Evolutionary conservation across 2,888 invertebrate genomes (phyloP), one percentile per base, ranked within the genome.

Genomic region (Platycheirus rosarum): DNA sequence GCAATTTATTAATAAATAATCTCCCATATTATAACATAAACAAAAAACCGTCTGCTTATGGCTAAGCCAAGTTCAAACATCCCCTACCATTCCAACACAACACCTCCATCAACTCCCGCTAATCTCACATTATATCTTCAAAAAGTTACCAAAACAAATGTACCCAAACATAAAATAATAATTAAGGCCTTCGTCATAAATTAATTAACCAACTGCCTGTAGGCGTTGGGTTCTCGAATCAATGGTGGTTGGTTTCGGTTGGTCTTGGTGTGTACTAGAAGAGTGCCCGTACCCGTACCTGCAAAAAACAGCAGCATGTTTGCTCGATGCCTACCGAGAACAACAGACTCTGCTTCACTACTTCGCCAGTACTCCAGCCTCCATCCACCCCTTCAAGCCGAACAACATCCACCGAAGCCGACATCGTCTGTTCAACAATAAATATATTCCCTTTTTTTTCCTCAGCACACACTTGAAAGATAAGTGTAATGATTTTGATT

Each of bases 401-500:
- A 11, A 57, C 4, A 26, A 48, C 26, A 9, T 26, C 44, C 66
- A 14, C 42, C 29, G n/a, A 37, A 23, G 29, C 42, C 42, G 26
- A n/a, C 16, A 9, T 32, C 60, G 42, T 35, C 40, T 62, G 23
- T 49, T 20, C 29, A 5, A 55, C 42, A 49, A 14, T 20, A 18
- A 57, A 42, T 40, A 48, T 7, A 29, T 60, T 44, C 26, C 13
- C 13, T 35, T 55, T 29, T 71, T 78, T 53, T 69, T 60, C 53
- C 63, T 73, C 62, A 44, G 49, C 68, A 73, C 66, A 63, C 75
- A 79, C 74, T 79, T 69, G 57, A 75, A 26, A 74, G 69, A 79
- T 79, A 79, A 79, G 79, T 79, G 63, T 55, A 75, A 57, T 74
- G 74, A 57, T 69, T 79, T 79, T 69, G 60, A 62, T 79, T 79